Evolutionary conservation across 35 echinoderm and acorn worm species (phyloP).

Genomic region (Ophiothrix spiculata): DNA sequence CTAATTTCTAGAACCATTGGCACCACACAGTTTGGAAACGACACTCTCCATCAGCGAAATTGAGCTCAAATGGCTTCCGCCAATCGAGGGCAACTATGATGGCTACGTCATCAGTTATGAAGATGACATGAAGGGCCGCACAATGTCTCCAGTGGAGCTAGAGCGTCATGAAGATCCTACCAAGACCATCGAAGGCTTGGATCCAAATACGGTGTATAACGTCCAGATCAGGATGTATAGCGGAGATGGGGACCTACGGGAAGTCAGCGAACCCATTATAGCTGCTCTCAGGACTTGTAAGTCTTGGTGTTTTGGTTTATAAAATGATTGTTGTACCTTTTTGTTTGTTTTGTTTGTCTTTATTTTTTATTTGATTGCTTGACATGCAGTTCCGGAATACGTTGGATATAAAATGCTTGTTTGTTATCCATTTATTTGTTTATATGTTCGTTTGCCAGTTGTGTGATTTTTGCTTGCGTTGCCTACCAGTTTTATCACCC

Average conservation of each 20-base stretch:
- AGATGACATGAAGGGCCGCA: conserved; percentile 12
- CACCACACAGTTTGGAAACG: not conserved
- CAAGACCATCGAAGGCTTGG: conserved; percentile 29
- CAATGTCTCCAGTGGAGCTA: not conserved
- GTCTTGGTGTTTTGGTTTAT: no score
- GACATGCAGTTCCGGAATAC: no score
- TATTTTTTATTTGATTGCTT: no score
- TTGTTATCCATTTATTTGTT: no score
- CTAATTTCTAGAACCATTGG: conserved; percentile 12
- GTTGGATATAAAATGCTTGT: no score
- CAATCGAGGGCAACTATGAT: conserved; percentile 27
- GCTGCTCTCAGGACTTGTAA: not conserved
- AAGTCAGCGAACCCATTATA: not conserved
- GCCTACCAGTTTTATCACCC: no score
- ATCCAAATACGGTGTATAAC: not conserved
- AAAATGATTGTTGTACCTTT: no score
- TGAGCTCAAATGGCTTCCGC: conserved; percentile 28
- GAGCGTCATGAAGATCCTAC: not conserved
- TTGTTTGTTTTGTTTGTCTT: no score
- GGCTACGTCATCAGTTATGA: conserved; percentile 44
- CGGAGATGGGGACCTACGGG: conserved; percentile 19
- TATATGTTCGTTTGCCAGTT: no score
- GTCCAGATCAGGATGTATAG: conserved; percentile 10
- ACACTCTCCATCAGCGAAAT: conserved; percentile 12
- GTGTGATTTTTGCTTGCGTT: no score